Base-by-base conservation (phyloP, 2,113 vertebrate species). In the Zootoca vivipara region DNA sequence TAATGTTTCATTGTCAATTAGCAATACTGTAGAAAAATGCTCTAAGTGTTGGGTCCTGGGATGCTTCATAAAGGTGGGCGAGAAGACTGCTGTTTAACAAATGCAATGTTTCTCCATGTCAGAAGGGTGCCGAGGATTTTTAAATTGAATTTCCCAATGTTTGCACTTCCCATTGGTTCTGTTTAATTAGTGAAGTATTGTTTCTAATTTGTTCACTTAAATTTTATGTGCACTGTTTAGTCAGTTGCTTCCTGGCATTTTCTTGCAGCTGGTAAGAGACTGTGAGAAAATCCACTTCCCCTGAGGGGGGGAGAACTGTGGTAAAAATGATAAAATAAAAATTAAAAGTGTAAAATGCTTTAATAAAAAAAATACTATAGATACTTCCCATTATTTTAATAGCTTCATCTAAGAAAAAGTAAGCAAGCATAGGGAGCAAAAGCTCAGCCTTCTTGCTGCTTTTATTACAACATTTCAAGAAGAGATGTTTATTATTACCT, bases 231-330 rank as follows among this genome's bases (percentile, higher is more conserved):
- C 78, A 6, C 46, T 67, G 72, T 92, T 94, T 93, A 93, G 93
- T 94, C 93, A 93, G 74, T 89, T 88, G 82, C 87, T 96, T 96
- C 95, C 95, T 96, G 94, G 91, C 92, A 94, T 95, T 95, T 93
- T 96, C 89, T 85, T 93, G 93, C 95, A 96, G 95, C 94, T 96
- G 95, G 35, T 91, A 85, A 82, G 77, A 74, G 30, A 92, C 90
- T 89, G 90, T 85, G 79, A 92, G 93, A 92, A 96, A 96, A 96
- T 94, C 58, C 42, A 90, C 90, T 94, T 95, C 93, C 93, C 90
- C 65, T 93, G 80, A 90, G 89, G 82, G 10, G 10, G 92, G 92
- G 84, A 93, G 88, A 89, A 7, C n/a, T 35, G 33, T 73, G 35
- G 33, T 73, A 73, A 87, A 91, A 87, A 64, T 10, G 18, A 87